Evolutionary conservation across 2,888 invertebrate genomes (phyloP).

Genomic region (Ichneumoninae sp.): DNA sequence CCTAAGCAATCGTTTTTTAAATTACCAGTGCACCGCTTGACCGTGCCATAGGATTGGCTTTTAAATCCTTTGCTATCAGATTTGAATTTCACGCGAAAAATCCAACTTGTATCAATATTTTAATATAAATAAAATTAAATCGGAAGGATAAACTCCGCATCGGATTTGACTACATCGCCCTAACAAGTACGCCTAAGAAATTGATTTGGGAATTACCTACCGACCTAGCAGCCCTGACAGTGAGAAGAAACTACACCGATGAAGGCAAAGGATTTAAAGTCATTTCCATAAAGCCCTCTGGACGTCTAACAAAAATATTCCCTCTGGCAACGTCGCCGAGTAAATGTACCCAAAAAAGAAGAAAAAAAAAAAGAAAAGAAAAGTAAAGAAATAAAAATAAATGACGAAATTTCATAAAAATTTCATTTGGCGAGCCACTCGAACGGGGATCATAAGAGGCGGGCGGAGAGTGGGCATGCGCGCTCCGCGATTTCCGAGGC

Average conservation of each 20-base stretch:
- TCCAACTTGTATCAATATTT: no score
- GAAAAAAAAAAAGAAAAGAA: background rate
- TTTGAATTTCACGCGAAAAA: no score
- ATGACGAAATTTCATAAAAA: background rate
- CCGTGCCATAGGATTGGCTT: no score
- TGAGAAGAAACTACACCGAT: background rate
- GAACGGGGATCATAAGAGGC: background rate
- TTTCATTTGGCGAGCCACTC: background rate
- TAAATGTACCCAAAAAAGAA: background rate
- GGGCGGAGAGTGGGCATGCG: background rate
- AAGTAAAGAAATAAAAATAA: background rate
- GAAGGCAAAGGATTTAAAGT: background rate
- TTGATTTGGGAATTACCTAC: no score
- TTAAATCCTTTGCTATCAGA: no score
- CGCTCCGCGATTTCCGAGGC: constrained; percentile 11
- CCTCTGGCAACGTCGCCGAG: background rate
- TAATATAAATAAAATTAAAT: no score
- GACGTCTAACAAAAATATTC: background rate
- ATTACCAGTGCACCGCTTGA: no score
- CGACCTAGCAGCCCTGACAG: no score
- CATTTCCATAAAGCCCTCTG: background rate
- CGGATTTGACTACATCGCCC: no score
- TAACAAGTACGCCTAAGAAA: no score
- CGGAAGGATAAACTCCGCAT: no score
- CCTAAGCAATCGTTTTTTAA: no score